Conservation (phyloP, 2,888 invertebrate genomes). For the Melinaea marsaeus region DNA sequence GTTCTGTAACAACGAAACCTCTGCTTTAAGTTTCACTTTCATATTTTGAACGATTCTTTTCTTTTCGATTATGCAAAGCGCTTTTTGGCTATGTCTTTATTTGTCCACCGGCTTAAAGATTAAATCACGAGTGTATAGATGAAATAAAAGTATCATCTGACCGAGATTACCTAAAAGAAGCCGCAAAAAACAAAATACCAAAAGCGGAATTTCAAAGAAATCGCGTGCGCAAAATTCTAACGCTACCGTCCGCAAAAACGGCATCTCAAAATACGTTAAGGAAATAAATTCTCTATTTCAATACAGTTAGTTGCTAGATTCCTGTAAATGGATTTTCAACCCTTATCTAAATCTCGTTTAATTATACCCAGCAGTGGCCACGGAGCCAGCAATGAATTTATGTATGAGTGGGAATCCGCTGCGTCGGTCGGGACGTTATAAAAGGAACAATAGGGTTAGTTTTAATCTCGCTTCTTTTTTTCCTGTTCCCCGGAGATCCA, state of each 20-base stretch:
- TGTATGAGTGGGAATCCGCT: slow-evolving; percentile 70
- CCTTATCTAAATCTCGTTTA: slow-evolving; percentile 61
- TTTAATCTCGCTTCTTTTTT: slow-evolving; percentile 65
- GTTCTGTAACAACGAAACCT: background rate
- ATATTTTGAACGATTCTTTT: background rate
- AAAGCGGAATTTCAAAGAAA: slow-evolving; percentile 57
- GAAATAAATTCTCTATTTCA: slow-evolving; percentile 40
- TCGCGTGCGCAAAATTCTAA: slow-evolving; percentile 49
- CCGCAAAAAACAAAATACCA: slow-evolving; percentile 45
- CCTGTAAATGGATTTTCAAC: slow-evolving; percentile 34
- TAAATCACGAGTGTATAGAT: slow-evolving; percentile 14
- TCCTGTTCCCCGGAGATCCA: slow-evolving; percentile 50
- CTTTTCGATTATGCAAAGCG: slow-evolving; percentile 7
- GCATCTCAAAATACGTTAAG: slow-evolving; percentile 26
- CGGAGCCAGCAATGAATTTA: slow-evolving; percentile 72
- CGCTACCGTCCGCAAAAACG: slow-evolving; percentile 55
- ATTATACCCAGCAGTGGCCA: slow-evolving; percentile 61
- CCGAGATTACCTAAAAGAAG: slow-evolving; percentile 48
- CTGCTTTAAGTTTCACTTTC: background rate
- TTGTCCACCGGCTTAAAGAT: slow-evolving; percentile 10
- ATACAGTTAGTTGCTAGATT: slow-evolving; percentile 37
- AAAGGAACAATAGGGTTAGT: slow-evolving; percentile 75
- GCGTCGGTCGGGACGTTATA: slow-evolving; percentile 49
- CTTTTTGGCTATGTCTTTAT: slow-evolving; percentile 4
- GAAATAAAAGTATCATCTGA: slow-evolving; percentile 5